These are phyloP conservation scores for Oncorhynchus nerka DNA, from an alignment of 2,113 vertebrate genomes.

Conservation along the genomic window DNA sequence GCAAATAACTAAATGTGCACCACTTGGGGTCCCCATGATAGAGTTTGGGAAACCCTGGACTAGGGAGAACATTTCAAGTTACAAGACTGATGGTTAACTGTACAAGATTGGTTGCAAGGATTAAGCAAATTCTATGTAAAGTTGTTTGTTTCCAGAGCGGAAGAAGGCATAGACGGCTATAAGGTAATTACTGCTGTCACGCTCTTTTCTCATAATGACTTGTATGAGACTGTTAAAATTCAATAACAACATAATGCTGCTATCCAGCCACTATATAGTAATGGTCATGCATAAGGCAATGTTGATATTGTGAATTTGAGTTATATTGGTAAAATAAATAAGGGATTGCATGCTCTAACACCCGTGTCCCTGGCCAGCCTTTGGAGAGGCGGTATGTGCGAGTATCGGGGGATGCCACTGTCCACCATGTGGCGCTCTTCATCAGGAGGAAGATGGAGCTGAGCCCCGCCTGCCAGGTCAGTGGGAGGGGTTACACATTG, in stretches of 20 bases:
- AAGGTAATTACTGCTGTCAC: conserved; percentile 61
- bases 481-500: neutral
- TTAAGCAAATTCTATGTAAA: neutral
- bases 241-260: neutral
- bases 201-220: neutral
- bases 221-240: neutral
- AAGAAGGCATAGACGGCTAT: conserved; percentile 70
- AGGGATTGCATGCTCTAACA: neutral
- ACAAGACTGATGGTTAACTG: no score
- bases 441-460: conserved; percentile 97
- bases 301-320: neutral
- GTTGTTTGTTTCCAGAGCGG: conserved; percentile 60
- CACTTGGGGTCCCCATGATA: no score
- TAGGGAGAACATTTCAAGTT: neutral
- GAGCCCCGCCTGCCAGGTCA: conserved; percentile 83
- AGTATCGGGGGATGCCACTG: conserved; percentile 93
- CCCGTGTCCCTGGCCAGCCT: conserved; percentile 74
- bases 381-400: conserved; percentile 93
- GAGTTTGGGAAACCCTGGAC: no score
- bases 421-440: conserved; percentile 95
- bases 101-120: neutral
- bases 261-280: neutral
- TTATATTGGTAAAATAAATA: neutral
- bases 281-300: neutral
- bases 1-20: no score